A percentile compares a stretch with the other conserved stretches of the same genome.
Evolutionary conservation across 2,797 vertebrate genomes (phyloP).

Genomic region (Sparidentex hasta): DNA sequence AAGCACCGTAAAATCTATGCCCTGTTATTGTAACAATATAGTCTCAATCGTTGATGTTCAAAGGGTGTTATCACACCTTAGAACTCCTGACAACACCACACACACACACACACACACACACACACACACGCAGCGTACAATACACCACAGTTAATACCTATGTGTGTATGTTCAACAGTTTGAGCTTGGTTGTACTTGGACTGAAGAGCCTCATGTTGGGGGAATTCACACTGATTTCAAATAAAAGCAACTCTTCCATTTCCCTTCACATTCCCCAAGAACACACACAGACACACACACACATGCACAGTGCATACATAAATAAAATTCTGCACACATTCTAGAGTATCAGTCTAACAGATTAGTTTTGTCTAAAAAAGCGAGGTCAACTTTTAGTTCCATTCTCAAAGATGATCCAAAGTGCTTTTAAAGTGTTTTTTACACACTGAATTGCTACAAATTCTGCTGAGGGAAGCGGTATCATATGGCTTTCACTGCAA

Average conservation of each 20-base stretch:
- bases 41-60: slow-evolving; percentile 41
- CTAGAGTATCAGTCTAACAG: background rate
- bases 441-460: slow-evolving; percentile 17
- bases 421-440: slow-evolving; percentile 31
- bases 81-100: slow-evolving; percentile 10
- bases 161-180: slow-evolving; percentile 22
- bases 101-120: slow-evolving; percentile 27
- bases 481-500: slow-evolving; percentile 45
- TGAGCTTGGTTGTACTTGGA: slow-evolving; percentile 27
- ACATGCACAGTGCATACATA: background rate
- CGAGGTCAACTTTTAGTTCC: slow-evolving; percentile 10
- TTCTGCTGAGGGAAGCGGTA: slow-evolving; percentile 62
- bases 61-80: slow-evolving; percentile 25
- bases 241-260: slow-evolving; percentile 22
- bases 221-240: slow-evolving; percentile 30
- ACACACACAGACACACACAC: background rate
- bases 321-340: background rate
- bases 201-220: background rate
- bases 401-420: slow-evolving; percentile 4
- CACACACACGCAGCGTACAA: slow-evolving; percentile 5
- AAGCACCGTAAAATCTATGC: slow-evolving; percentile 25
- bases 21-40: slow-evolving; percentile 38
- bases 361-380: slow-evolving; percentile 20
- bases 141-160: slow-evolving; percentile 5
- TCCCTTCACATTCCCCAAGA: background rate